phyloP scores from a whole-genome alignment of 2,888 invertebrate genomes.

The Sialis fuliginosa region DNA sequence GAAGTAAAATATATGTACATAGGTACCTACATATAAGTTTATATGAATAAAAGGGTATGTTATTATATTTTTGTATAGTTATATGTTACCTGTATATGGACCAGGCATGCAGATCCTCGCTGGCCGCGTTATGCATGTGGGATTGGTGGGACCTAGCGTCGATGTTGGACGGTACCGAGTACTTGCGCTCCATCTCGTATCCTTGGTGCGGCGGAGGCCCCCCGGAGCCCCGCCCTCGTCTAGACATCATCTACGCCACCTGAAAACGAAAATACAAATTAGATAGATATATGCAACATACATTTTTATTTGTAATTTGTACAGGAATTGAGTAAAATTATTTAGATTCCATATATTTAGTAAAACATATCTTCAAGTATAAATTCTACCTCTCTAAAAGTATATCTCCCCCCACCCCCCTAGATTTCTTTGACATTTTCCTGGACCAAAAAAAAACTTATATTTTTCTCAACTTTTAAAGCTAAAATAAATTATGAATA shows the following conservation, averaged over 20 bases:
- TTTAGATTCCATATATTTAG: no score
- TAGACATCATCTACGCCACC: no score
- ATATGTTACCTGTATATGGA: constrained; percentile 65
- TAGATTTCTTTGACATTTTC: no score
- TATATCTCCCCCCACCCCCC: no score
- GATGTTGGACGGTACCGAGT: constrained; percentile 74
- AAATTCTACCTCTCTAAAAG: no score
- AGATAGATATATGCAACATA: constrained; percentile 15
- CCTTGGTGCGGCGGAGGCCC: constrained; percentile 19
- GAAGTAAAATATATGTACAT: neutral
- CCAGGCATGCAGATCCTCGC: constrained; percentile 90
- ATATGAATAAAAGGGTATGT: neutral
- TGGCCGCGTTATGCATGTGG: constrained; percentile 52
- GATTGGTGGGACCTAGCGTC: constrained; percentile 36
- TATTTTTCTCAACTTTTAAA: no score
- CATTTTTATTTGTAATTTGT: no score
- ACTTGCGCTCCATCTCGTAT: constrained; percentile 62
- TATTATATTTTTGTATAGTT: neutral
- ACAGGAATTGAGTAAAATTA: constrained; percentile 3
- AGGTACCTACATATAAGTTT: neutral
- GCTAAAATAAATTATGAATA: no score
- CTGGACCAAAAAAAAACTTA: no score
- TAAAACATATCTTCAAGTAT: no score
- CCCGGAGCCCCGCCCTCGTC: no score
- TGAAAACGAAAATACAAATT: no score